These are phyloP conservation scores for Willowsia nigromaculata DNA, from an alignment of 2,888 invertebrate genomes.

Conservation along the genomic window DNA sequence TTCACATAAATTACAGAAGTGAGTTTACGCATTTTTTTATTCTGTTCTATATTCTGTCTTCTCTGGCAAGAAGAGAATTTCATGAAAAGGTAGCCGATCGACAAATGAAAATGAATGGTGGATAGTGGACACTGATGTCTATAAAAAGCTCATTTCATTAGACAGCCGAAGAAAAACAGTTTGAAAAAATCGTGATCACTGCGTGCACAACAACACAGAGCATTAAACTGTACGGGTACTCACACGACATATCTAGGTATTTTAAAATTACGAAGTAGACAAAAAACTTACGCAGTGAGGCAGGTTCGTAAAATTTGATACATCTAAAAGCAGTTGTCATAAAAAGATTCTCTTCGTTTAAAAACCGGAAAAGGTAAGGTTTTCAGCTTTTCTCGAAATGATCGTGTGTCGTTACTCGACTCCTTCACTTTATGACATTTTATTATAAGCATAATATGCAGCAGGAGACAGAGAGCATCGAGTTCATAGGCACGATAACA, in stretches of 20 bases:
- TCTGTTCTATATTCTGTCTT: not conserved
- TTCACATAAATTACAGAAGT: not conserved
- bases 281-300: not conserved
- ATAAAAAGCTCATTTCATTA: slow-evolving; percentile 27
- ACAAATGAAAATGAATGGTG: no score
- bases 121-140: not conserved
- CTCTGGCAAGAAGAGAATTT: no score
- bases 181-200: not conserved
- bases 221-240: not conserved
- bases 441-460: not conserved
- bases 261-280: not conserved
- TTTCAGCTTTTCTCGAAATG: not conserved
- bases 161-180: slow-evolving; percentile 7
- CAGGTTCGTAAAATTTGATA: slow-evolving; percentile 16
- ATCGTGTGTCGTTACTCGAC: not conserved
- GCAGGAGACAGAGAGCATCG: not conserved
- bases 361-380: slow-evolving; percentile 36
- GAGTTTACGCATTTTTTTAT: not conserved
- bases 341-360: slow-evolving; percentile 26
- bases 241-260: not conserved
- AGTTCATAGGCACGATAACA: not conserved
- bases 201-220: not conserved
- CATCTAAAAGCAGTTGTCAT: not conserved
- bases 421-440: not conserved
- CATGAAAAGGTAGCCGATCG: not conserved